Conservation (phyloP, 2,888 invertebrate species). For the Nipponacmea schrenckii region DNA sequence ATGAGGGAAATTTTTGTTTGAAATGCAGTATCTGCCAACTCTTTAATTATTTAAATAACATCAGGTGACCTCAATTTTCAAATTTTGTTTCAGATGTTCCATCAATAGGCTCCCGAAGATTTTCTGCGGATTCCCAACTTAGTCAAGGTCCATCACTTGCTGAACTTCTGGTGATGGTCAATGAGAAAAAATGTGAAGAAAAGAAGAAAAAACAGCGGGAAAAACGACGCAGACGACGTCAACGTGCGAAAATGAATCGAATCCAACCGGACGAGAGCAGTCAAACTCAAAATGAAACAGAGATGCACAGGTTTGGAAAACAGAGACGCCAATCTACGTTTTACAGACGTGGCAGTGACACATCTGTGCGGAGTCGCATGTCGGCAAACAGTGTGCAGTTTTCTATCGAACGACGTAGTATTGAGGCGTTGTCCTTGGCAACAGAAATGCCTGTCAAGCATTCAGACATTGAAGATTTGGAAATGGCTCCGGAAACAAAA, state of each 20-base stretch:
- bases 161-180: constrained; percentile 29
- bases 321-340: too few species aligned
- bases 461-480: not conserved
- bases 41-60: too few species aligned
- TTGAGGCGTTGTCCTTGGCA: constrained; percentile 34
- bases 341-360: constrained; percentile 45
- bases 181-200: constrained; percentile 40
- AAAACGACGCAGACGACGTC: constrained; percentile 45
- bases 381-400: constrained; percentile 48
- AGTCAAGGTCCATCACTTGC: constrained; percentile 37
- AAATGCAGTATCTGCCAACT: too few species aligned
- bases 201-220: constrained; percentile 38
- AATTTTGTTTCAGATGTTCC: constrained; percentile 39
- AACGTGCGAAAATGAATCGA: constrained; percentile 46
- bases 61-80: too few species aligned
- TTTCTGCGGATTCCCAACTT: constrained; percentile 85
- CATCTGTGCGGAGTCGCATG: constrained; percentile 48
- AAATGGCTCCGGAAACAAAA: not conserved
- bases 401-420: constrained; percentile 35
- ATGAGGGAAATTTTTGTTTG: too few species aligned
- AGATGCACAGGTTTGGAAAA: constrained; percentile 10
- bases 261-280: constrained; percentile 36
- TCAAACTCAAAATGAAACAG: constrained; percentile 24
- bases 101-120: constrained; percentile 72
- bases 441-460: constrained; percentile 18